phyloP scores from a whole-genome alignment of 2,113 vertebrate genomes.

The Acrocephalus arundinaceus region DNA sequence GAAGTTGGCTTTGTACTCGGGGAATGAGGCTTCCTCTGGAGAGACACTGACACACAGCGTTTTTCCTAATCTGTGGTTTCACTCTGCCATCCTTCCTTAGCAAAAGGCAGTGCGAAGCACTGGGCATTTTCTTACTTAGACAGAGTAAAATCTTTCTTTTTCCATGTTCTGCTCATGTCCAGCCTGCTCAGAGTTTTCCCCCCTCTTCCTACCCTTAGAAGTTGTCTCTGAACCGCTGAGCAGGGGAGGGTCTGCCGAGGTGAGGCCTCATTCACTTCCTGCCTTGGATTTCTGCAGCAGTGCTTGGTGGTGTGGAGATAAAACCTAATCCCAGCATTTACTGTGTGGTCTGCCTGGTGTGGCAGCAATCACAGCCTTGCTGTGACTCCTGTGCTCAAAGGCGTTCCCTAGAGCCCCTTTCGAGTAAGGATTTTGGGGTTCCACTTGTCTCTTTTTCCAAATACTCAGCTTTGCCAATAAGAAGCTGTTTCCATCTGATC shows the following conservation, averaged over 20 bases:
- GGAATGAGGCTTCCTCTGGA: neutral
- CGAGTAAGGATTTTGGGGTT: neutral
- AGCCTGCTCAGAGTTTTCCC: neutral
- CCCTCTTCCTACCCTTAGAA: neutral
- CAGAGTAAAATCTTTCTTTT: neutral
- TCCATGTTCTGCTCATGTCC: accelerated
- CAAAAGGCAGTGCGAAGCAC: accelerated
- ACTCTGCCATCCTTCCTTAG: neutral
- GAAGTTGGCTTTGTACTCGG: neutral
- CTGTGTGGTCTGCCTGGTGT: neutral
- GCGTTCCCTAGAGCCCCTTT: accelerated
- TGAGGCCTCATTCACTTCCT: neutral
- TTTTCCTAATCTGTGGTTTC: neutral
- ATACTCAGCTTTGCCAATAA: neutral
- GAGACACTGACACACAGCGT: accelerated
- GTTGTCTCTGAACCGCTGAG: neutral
- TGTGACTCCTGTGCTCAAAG: neutral
- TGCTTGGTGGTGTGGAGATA: neutral
- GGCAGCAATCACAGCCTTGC: neutral
- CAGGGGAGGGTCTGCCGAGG: neutral
- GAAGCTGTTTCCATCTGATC: neutral
- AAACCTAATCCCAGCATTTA: neutral
- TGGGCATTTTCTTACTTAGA: neutral
- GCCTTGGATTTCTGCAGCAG: neutral
- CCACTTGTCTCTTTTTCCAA: neutral